Percentiles rank a stretch among this genome's conserved stretches.
Conservation (phyloP, 2,888 invertebrate species). For the Limnephilus auricula region DNA sequence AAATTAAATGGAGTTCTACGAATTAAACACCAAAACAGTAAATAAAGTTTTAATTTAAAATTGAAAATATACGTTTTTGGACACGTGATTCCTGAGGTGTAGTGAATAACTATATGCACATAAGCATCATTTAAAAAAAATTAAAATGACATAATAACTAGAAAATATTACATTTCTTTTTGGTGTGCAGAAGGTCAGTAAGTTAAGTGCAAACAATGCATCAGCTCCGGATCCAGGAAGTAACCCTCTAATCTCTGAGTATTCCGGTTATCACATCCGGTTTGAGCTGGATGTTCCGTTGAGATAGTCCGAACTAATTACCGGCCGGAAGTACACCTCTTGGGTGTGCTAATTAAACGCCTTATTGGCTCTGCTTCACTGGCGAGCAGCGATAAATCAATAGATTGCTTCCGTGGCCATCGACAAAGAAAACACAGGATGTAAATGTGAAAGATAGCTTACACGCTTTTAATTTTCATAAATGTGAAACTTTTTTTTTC, state of each 20-base stretch:
- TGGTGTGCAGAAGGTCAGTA: not conserved
- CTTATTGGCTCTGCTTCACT: constrained; percentile 44
- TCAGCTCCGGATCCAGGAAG: not conserved
- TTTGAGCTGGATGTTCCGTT: constrained; percentile 8
- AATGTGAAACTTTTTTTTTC: too few relatives aligned
- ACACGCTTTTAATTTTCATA: not conserved
- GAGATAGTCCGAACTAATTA: constrained; percentile 51
- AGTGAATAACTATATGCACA: too few relatives aligned
- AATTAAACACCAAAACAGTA: too few relatives aligned
- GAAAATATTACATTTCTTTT: not conserved
- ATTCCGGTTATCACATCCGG: constrained; percentile 46
- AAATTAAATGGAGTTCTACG: too few relatives aligned
- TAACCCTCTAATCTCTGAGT: constrained; percentile 32
- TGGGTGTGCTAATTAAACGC: constrained; percentile 51
- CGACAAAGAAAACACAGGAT: not conserved
- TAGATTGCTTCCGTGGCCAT: not conserved
- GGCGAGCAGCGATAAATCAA: constrained; percentile 9
- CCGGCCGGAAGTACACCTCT: constrained; percentile 51
- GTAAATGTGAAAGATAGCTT: not conserved
- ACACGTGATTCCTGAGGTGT: too few relatives aligned
- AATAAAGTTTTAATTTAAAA: too few relatives aligned
- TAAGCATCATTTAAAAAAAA: too few relatives aligned
- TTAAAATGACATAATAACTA: too few relatives aligned
- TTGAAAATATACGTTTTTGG: too few relatives aligned
- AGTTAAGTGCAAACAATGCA: constrained; percentile 17